Evolutionary conservation across 2,113 vertebrate species (phyloP).

Genomic region (Anthoscopus minutus): DNA sequence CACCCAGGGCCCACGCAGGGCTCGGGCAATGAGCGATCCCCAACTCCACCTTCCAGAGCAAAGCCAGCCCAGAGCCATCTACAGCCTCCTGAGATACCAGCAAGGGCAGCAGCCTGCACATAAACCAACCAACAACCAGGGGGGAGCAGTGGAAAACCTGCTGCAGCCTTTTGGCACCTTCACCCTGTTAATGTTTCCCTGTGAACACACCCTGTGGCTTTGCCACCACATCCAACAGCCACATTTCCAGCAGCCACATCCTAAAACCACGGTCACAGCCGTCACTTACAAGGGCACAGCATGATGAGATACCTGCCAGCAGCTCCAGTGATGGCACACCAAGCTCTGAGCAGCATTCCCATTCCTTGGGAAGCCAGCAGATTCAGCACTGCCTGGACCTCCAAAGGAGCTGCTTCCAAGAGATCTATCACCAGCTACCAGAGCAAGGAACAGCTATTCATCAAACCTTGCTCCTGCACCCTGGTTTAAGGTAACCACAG

Average conservation of each 20-base stretch:
- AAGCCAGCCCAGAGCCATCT: background rate
- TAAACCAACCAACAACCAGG: background rate
- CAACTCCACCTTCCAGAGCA: background rate
- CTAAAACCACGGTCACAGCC: background rate
- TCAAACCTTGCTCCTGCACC: background rate
- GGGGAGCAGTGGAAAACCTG: background rate
- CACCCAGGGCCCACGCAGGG: too few relatives aligned
- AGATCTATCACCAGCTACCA: background rate
- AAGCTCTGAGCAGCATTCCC: background rate
- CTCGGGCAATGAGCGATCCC: fast-evolving
- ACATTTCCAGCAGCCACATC: background rate
- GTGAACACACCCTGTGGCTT: background rate
- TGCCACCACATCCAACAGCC: background rate
- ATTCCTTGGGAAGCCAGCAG: background rate
- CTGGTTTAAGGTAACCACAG: background rate
- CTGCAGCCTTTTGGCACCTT: background rate
- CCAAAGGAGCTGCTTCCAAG: background rate
- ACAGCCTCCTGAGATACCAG: background rate
- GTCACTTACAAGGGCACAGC: background rate
- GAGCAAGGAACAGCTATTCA: background rate
- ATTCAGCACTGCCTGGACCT: background rate
- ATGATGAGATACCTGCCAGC: background rate
- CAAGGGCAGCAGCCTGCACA: background rate
- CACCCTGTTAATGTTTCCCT: background rate
- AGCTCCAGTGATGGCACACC: background rate